These are phyloP conservation scores for Athene cunicularia DNA, from an alignment of 2,113 vertebrate species.

Conservation along the genomic window DNA sequence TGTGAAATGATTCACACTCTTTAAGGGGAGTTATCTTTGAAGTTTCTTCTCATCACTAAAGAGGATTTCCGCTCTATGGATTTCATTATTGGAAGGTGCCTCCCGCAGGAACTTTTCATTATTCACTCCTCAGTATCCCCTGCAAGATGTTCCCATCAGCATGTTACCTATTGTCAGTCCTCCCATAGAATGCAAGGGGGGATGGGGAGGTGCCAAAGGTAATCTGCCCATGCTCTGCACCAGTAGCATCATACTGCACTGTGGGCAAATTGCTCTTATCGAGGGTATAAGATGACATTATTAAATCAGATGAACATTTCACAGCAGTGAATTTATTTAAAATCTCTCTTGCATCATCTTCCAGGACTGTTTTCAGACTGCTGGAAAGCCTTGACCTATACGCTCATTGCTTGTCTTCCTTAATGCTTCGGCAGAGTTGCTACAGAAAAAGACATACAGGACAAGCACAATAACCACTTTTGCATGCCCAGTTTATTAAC, in stretches of 20 bases:
- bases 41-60: neutral
- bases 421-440: neutral
- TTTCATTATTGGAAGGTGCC: conserved; percentile 25
- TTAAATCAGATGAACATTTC: neutral
- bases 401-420: neutral
- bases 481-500: neutral
- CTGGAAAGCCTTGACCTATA: neutral
- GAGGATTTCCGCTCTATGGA: conserved; percentile 36
- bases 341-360: neutral
- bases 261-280: neutral
- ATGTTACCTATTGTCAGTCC: conserved; percentile 14
- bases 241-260: neutral
- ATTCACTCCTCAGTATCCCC: neutral
- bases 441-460: neutral
- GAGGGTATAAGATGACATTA: neutral
- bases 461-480: neutral
- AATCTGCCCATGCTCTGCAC: neutral
- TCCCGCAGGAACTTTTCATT: conserved; percentile 38
- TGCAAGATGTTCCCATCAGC: neutral
- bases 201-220: neutral
- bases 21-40: neutral
- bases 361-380: neutral
- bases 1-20: neutral
- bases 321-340: neutral
- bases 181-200: neutral